Evolutionary conservation across 2,888 invertebrate genomes (phyloP).

Genomic region (Priapulus caudatus): DNA sequence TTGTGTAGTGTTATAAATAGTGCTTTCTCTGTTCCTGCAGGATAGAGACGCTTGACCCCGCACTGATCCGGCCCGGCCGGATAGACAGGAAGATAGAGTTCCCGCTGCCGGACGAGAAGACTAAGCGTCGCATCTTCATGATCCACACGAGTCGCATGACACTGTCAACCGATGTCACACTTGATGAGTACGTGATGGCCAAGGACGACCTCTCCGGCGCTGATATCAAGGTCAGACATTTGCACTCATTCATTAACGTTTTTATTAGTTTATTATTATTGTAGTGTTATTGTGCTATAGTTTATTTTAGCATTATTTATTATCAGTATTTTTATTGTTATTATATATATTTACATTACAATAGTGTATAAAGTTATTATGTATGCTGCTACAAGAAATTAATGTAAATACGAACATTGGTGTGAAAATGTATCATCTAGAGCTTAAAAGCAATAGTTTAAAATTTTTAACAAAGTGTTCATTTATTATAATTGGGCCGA

Average conservation of each 20-base stretch:
- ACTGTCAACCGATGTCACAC: slow-evolving; percentile 84
- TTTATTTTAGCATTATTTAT: background rate
- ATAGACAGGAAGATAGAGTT: slow-evolving; percentile 99
- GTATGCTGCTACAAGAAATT: too few species aligned
- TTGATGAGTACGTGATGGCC: slow-evolving; percentile 94
- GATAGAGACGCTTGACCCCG: slow-evolving; percentile 96
- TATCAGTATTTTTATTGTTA: too few species aligned
- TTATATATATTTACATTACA: too few species aligned
- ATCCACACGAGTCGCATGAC: slow-evolving; percentile 99
- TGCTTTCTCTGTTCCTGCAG: slow-evolving; percentile 52
- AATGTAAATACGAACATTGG: too few species aligned
- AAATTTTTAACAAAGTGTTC: too few species aligned
- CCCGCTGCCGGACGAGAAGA: slow-evolving; percentile 96
- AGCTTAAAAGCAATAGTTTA: too few species aligned
- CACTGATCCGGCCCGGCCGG: slow-evolving; percentile 92
- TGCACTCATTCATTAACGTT: too few species aligned
- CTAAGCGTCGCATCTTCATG: slow-evolving; percentile 86
- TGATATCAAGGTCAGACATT: slow-evolving; percentile 43
- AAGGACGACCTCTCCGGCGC: slow-evolving; percentile 96
- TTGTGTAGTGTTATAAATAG: slow-evolving; percentile 42
- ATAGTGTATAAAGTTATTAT: too few species aligned
- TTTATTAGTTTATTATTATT: slow-evolving; percentile 4
- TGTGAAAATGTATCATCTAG: too few species aligned
- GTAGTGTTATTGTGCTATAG: background rate
- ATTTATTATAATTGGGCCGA: too few species aligned